These are phyloP conservation scores for Anadara kagoshimensis DNA, from an alignment of 1,140 invertebrate genomes.

Conservation along the genomic window DNA sequence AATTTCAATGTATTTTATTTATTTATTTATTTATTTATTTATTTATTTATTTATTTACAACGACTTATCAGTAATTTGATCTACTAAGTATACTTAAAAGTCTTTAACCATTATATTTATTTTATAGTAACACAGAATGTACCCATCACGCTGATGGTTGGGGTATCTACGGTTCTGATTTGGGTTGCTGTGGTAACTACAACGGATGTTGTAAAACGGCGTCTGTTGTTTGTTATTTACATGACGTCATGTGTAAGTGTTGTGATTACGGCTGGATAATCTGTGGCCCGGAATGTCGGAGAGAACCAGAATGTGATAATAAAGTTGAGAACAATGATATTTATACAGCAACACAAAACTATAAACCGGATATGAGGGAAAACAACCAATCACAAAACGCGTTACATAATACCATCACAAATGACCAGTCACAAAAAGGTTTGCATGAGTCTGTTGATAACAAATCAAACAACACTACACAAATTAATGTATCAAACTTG, in stretches of 20 bases:
- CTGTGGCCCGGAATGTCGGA: conserved; percentile 53
- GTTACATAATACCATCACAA: too few relatives aligned
- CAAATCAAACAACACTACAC: too few relatives aligned
- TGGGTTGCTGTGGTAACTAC: conserved; percentile 62
- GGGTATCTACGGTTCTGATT: conserved; percentile 50
- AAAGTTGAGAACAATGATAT: too few relatives aligned
- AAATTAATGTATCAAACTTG: too few relatives aligned
- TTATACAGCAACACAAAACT: too few relatives aligned
- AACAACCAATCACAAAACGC: too few relatives aligned
- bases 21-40: too few relatives aligned
- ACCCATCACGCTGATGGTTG: conserved; percentile 43
- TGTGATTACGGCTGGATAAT: conserved; percentile 45
- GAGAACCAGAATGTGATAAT: conserved; percentile 40
- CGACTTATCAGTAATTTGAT: background rate
- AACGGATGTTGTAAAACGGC: conserved; percentile 55
- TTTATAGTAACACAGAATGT: conserved; percentile 36
- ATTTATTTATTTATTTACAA: too few relatives aligned
- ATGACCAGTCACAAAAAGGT: too few relatives aligned
- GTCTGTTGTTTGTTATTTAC: conserved; percentile 52
- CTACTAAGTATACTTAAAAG: background rate
- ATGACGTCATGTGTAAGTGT: conserved; percentile 53
- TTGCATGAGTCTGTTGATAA: too few relatives aligned
- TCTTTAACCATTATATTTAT: background rate
- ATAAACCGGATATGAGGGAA: too few relatives aligned
- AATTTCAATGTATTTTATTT: too few relatives aligned